These are phyloP conservation scores for Lontra canadensis DNA, from an alignment of 2,113 vertebrate genomes.

Conservation along the genomic window DNA sequence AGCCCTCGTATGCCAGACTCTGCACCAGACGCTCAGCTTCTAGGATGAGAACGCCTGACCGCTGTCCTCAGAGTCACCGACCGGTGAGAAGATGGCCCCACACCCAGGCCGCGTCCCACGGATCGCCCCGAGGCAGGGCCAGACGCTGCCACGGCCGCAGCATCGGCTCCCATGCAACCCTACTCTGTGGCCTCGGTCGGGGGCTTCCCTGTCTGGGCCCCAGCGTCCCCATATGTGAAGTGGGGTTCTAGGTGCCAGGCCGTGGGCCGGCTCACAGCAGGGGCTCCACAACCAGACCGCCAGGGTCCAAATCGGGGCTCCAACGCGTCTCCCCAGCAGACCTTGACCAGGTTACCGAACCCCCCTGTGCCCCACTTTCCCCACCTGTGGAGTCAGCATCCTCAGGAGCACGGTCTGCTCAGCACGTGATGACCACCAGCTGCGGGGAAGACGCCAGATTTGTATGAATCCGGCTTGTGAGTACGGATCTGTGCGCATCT, in stretches of 20 bases:
- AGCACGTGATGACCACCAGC: accelerated
- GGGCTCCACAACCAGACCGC: not conserved
- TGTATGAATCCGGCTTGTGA: too few species aligned
- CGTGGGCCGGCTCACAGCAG: too few species aligned
- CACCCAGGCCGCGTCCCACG: accelerated
- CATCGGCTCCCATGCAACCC: not conserved
- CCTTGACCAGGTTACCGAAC: not conserved
- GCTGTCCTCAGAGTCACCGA: not conserved
- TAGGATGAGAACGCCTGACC: accelerated
- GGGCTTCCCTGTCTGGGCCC: not conserved
- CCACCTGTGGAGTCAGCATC: not conserved
- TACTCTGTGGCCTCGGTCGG: not conserved
- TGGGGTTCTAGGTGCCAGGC: not conserved
- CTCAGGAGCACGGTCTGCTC: accelerated
- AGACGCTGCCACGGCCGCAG: accelerated
- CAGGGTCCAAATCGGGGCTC: not conserved
- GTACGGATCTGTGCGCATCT: too few species aligned
- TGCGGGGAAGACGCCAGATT: too few species aligned
- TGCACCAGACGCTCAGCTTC: accelerated
- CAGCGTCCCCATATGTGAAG: not conserved
- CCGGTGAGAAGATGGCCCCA: not conserved
- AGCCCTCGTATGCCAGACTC: accelerated
- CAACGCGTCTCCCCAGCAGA: not conserved
- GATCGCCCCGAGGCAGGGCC: accelerated
- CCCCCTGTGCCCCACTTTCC: not conserved